These are phyloP conservation scores for Drosophila sordidapex DNA, from an alignment of 2,888 invertebrate genomes.

Conservation along the genomic window DNA sequence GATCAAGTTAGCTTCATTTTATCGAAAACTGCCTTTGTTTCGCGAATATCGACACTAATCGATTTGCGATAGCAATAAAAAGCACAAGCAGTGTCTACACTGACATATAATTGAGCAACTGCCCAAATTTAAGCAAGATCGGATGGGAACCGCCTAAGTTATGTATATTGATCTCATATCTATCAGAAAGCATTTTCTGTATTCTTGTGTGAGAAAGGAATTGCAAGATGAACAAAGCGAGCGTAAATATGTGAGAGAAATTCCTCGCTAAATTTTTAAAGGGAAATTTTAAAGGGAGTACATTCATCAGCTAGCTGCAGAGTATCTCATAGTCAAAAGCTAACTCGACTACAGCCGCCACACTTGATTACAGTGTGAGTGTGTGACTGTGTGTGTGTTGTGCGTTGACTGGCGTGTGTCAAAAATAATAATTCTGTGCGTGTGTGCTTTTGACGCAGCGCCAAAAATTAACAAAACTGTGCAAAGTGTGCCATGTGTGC, in stretches of 20 bases:
- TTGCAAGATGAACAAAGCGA: not conserved
- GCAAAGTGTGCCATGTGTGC: not conserved
- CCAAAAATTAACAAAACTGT: not conserved
- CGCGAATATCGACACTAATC: not conserved
- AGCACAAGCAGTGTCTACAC: not conserved
- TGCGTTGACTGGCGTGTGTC: constrained; percentile 33
- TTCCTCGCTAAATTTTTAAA: not conserved
- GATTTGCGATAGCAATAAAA: not conserved
- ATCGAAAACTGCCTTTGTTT: not conserved
- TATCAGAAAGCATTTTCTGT: not conserved
- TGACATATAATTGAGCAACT: not conserved
- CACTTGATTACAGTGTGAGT: constrained; percentile 44
- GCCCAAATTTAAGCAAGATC: not conserved
- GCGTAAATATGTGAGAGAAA: not conserved
- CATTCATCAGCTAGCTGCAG: not conserved
- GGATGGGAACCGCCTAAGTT: not conserved
- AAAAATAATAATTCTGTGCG: not conserved
- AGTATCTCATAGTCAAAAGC: not conserved
- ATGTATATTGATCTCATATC: not conserved
- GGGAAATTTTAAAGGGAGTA: not conserved
- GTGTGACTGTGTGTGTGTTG: constrained; percentile 3
- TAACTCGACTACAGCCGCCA: not conserved
- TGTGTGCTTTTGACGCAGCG: not conserved
- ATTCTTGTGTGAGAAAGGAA: not conserved
- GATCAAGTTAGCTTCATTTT: not conserved